Evolutionary conservation across 2,797 vertebrate species (phyloP).

Genomic region (Antrozous pallidus): DNA sequence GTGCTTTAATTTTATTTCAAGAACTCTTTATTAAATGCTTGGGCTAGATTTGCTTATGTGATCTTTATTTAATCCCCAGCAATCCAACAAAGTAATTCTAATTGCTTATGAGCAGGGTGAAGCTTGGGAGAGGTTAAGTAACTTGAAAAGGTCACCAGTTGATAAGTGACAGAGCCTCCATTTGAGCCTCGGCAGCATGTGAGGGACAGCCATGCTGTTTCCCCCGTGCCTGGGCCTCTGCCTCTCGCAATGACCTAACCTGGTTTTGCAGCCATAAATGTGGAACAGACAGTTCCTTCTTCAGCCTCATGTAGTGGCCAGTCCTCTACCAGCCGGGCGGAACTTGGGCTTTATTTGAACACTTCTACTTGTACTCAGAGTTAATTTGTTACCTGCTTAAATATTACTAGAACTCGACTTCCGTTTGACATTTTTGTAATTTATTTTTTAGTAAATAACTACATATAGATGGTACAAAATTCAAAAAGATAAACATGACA

Average conservation of each 20-base stretch:
- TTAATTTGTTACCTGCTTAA: neutral
- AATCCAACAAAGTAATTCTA: neutral
- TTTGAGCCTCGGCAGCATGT: neutral
- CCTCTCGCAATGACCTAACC: neutral
- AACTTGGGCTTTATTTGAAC: neutral
- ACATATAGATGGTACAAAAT: neutral
- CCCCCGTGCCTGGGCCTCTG: neutral
- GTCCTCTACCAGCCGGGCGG: neutral
- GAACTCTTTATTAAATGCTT: constrained; percentile 9
- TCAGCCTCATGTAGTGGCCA: neutral
- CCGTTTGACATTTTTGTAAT: neutral
- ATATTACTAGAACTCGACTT: neutral
- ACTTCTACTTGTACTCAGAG: neutral
- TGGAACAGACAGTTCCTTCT: neutral
- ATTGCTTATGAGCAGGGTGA: neutral
- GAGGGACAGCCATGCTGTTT: neutral
- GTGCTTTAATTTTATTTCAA: neutral
- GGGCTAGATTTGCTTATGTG: neutral
- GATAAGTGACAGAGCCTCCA: neutral
- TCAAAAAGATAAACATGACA: neutral
- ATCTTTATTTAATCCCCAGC: neutral
- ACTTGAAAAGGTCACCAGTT: neutral
- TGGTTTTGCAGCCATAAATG: neutral
- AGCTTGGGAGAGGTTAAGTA: neutral
- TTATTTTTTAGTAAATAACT: neutral